phyloP scores from a whole-genome alignment of 2,888 invertebrate species.

The Steinernema hermaphroditum region DNA sequence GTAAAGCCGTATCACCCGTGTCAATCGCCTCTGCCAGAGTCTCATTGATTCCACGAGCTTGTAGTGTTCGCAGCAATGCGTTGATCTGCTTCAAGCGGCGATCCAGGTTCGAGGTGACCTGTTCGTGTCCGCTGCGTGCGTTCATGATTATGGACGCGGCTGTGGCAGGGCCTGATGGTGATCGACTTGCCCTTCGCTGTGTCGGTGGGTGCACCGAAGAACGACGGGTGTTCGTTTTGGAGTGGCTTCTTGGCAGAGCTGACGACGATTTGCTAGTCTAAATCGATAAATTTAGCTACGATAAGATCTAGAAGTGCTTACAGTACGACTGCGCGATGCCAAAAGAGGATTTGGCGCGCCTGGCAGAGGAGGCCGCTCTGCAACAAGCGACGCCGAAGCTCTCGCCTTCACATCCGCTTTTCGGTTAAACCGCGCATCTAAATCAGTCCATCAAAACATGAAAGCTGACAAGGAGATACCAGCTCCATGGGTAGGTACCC shows the following conservation, averaged over 20 bases:
- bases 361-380: background rate
- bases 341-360: background rate
- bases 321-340: background rate
- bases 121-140: background rate
- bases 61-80: background rate
- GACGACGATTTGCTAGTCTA: conserved; percentile 11
- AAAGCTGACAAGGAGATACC: background rate
- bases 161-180: background rate
- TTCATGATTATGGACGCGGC: background rate
- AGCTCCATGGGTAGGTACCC: background rate
- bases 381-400: background rate
- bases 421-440: background rate
- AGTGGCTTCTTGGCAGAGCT: conserved; percentile 1
- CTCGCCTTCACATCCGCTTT: background rate
- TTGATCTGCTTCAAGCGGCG: conserved; percentile 10
- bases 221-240: background rate
- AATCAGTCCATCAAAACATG: background rate
- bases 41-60: background rate
- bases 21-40: conserved; percentile 5
- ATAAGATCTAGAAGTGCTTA: background rate
- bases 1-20: conserved; percentile 7
- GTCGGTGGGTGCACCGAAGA: background rate
- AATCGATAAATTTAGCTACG: background rate
- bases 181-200: background rate
- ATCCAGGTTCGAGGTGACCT: background rate